Base-by-base conservation (phyloP, 2,888 invertebrate species). In the Cheilosia soror region DNA sequence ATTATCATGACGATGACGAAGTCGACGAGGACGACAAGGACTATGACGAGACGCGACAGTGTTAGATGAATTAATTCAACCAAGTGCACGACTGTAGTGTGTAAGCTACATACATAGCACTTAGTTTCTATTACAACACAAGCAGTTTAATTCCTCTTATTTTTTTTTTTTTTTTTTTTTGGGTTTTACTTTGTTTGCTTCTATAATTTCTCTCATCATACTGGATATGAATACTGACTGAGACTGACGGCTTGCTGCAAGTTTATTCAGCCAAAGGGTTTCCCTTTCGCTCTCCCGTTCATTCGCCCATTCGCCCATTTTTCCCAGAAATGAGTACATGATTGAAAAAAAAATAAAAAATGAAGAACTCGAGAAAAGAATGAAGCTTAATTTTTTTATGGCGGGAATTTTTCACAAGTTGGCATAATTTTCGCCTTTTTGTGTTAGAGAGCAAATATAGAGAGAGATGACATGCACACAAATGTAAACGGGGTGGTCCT, bases 1-100 rank as follows among this genome's bases (percentile, higher is more conserved):
- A 66, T 44, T 71, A 76, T 85, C 62, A 85, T 75, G 69, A 79
- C 44, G 62, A 78, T 60, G 82, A 83, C 75, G 33, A 33, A 9
- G 33, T 2, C 33, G 33, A 2, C 57, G 60, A 71, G 37, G 71
- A 76, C 79, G 84, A 84, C 81, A 86, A 86, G 86, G 81, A 85
- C 85, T 85, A 53, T 82, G 86, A 86, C 86, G 86, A 86, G 86
- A 86, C 86, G 82, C 82, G 86, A 77, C 82, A 86, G 82, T 86
- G 86, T 86, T 86, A 82, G 86, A 86, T 82, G 86, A 82, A 86
- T 86, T 86, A 86, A 86, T 86, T 86, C 77, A 86, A 78, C 86
- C 86, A 82, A 86, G 86, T 86, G 82, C 82, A 86, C 69, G 86
- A 73, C 73, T 82, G 73, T 53, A 76, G 58, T 55, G 63, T 79